A percentile compares a stretch with the other conserved stretches of the same genome.
phyloP scores from a whole-genome alignment of 2,888 invertebrate genomes.

The Chironomus tentans region DNA sequence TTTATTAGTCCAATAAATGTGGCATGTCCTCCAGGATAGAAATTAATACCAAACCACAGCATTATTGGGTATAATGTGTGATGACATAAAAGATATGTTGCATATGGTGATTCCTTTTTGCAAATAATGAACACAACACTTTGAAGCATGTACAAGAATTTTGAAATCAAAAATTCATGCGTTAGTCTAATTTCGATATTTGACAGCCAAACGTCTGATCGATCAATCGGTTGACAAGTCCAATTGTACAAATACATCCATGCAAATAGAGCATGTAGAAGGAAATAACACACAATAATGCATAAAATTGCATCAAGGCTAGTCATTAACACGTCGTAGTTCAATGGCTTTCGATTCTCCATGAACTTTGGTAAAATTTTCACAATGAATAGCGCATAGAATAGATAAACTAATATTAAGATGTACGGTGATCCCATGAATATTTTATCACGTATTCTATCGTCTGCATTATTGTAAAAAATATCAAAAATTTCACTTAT shows the following conservation, averaged over 20 bases:
- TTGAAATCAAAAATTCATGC: background rate
- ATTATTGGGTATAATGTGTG: background rate
- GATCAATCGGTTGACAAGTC: background rate
- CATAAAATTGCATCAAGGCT: background rate
- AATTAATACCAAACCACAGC: background rate
- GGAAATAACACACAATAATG: background rate
- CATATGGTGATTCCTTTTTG: background rate
- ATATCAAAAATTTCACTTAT: no score
- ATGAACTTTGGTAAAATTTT: no score
- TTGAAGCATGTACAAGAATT: background rate
- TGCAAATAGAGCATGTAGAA: background rate
- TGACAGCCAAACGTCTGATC: background rate
- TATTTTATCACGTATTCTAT: no score
- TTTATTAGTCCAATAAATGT: background rate
- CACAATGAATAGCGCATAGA: no score
- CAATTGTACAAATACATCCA: background rate
- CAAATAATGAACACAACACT: background rate
- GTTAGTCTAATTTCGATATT: background rate
- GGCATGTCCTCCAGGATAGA: background rate
- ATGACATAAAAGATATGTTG: background rate
- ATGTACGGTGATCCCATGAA: no score
- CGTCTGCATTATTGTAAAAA: no score
- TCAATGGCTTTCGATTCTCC: no score
- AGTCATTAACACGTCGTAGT: no score
- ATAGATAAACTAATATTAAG: no score